Evolutionary conservation across 2,113 vertebrate genomes (phyloP).

Genomic region (Cyphomyrus discorhynchus): DNA sequence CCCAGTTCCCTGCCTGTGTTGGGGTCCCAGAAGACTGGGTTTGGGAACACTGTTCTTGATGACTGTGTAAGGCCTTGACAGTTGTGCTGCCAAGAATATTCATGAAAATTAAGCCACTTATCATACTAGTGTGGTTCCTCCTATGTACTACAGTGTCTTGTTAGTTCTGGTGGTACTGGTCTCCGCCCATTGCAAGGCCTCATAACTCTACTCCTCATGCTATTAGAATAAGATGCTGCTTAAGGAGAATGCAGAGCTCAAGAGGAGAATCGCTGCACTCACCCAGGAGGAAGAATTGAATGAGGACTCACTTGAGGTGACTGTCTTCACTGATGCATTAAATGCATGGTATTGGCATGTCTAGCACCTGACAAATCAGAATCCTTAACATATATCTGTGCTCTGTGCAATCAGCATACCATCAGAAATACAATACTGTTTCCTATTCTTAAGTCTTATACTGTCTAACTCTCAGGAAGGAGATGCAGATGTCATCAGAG

Average conservation of each 20-base stretch:
- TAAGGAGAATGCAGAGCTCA: slow-evolving; percentile 56
- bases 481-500: background rate
- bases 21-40: background rate
- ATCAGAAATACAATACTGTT: background rate
- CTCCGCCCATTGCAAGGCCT: background rate
- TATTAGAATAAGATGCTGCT: slow-evolving; percentile 61
- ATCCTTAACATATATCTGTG: background rate
- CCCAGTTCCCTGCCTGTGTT: background rate
- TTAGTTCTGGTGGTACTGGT: background rate
- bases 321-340: background rate
- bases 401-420: background rate
- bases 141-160: background rate
- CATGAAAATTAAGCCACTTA: background rate
- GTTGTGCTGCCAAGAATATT: background rate
- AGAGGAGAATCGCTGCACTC: slow-evolving; percentile 38
- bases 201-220: background rate
- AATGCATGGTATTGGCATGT: background rate
- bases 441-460: background rate
- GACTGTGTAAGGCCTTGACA: background rate
- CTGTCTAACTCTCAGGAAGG: slow-evolving; percentile 1
- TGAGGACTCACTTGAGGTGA: background rate
- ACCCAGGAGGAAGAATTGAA: background rate
- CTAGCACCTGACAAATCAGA: background rate
- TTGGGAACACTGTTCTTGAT: background rate
- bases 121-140: background rate